Evolutionary conservation across 2,113 vertebrate species (phyloP).

Genomic region (Myodes glareolus): DNA sequence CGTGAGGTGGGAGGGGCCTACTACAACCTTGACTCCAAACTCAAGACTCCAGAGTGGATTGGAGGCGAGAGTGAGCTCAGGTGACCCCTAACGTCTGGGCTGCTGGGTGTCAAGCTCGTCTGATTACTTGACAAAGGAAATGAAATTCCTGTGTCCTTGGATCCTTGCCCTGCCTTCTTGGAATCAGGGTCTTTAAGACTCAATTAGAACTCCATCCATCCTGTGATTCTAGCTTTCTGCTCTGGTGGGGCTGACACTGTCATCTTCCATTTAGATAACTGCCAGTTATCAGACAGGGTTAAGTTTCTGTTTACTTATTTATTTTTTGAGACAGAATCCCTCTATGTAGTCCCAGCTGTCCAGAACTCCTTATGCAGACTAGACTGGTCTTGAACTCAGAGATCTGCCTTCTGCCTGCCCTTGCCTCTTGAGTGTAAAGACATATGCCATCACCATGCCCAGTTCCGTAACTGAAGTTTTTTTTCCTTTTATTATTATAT

Average conservation of each 20-base stretch:
- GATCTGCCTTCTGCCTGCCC: neutral
- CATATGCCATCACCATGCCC: neutral
- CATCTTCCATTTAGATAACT: neutral
- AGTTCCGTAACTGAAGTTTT: neutral
- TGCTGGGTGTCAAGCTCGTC: neutral
- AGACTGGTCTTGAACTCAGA: neutral
- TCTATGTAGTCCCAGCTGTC: neutral
- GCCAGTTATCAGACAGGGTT: neutral
- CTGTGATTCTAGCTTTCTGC: neutral
- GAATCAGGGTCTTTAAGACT: neutral
- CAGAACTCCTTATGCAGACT: neutral
- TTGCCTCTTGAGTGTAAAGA: neutral
- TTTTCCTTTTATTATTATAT: neutral
- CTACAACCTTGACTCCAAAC: slow-evolving; percentile 99
- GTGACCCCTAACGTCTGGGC: slow-evolving; percentile 78
- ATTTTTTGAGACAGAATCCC: neutral
- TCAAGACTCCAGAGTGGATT: slow-evolving; percentile 94
- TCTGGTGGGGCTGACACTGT: neutral
- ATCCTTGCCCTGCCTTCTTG: neutral
- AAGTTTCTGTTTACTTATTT: neutral
- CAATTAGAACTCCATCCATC: neutral
- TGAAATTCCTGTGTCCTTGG: neutral
- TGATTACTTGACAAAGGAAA: slow-evolving; percentile 16
- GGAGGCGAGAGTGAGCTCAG: slow-evolving; percentile 96
- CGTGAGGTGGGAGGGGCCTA: slow-evolving; percentile 95